phyloP scores from a whole-genome alignment of 2,888 invertebrate genomes.

The Neoitamus cyanurus region DNA sequence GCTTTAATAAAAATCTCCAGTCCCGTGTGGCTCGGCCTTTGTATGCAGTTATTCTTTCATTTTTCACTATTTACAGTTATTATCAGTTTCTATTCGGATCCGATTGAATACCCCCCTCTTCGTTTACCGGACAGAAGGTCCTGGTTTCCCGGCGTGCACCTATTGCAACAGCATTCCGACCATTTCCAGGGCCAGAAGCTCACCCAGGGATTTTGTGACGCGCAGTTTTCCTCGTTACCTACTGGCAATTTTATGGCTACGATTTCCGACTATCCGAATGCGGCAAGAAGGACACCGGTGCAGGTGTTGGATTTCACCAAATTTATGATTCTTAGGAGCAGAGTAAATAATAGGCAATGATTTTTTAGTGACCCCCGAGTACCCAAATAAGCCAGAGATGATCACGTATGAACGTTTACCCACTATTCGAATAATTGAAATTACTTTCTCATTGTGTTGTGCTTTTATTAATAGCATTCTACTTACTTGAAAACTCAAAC shows the following conservation, averaged over 20 bases:
- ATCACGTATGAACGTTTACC: neutral
- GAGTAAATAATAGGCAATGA: neutral
- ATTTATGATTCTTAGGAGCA: neutral
- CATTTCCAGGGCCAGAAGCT: neutral
- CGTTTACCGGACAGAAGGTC: neutral
- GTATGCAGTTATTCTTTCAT: conserved; percentile 30
- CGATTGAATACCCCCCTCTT: neutral
- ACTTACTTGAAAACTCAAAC: too few relatives aligned
- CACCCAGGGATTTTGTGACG: neutral
- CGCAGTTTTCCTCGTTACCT: neutral
- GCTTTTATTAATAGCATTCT: too few relatives aligned
- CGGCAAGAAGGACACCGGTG: neutral
- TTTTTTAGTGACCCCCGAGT: neutral
- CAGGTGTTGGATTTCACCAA: neutral
- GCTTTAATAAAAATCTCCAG: neutral
- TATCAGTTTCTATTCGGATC: conserved; percentile 28
- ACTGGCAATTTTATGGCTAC: neutral
- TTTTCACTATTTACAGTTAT: conserved; percentile 34
- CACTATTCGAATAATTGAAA: too few relatives aligned
- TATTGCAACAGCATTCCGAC: neutral
- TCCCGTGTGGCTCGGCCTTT: neutral
- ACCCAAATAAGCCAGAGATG: neutral
- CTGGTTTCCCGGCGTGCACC: neutral
- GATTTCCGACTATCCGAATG: neutral
- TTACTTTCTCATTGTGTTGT: too few relatives aligned